Conservation (phyloP, 2,113 vertebrate genomes). For the Agapornis roseicollis region DNA sequence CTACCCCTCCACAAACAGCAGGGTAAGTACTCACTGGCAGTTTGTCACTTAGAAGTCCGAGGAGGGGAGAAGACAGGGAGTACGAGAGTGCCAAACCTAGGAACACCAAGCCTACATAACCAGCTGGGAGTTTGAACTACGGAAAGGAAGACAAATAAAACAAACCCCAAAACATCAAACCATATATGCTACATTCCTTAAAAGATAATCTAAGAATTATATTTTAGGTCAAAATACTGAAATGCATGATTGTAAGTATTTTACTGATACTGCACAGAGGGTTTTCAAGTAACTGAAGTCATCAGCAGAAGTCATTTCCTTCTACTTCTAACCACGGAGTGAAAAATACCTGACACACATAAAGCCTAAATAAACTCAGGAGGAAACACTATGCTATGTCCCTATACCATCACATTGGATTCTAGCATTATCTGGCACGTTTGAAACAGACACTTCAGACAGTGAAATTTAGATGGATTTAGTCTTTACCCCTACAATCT, state of each 20-base stretch:
- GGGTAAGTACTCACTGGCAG: conserved; percentile 81
- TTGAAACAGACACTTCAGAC: background rate
- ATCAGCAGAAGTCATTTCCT: background rate
- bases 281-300: background rate
- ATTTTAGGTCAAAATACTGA: background rate
- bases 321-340: background rate
- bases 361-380: background rate
- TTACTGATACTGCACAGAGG: background rate
- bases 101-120: conserved; percentile 90
- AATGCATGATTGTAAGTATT: background rate
- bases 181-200: background rate
- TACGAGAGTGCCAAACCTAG: conserved; percentile 87
- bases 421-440: background rate
- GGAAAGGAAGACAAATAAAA: background rate
- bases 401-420: background rate
- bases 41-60: conserved; percentile 88
- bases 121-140: conserved; percentile 85
- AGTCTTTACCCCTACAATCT: background rate
- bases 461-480: background rate
- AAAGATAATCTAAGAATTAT: background rate
- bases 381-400: background rate
- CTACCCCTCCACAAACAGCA: background rate
- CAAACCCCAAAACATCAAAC: background rate
- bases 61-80: conserved; percentile 83
- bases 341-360: background rate